A percentile compares a stretch with the other conserved stretches of the same genome.
phyloP scores from a whole-genome alignment of 2,113 vertebrate genomes.

The Laticauda laticaudata region DNA sequence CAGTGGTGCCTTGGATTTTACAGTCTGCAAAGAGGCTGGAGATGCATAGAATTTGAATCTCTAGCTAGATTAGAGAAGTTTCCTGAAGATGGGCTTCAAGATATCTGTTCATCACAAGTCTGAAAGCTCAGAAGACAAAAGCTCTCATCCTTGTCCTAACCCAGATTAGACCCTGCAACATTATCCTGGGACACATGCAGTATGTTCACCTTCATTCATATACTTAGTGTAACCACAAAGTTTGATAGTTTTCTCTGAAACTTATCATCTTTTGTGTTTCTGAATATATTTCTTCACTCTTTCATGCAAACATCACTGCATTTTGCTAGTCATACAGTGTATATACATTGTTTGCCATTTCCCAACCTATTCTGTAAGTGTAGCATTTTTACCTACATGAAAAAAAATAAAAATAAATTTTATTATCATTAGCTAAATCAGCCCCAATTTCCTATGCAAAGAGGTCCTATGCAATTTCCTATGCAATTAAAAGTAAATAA shows the following conservation, averaged over 20 bases:
- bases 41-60: no score
- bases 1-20: no score
- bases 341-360: no score
- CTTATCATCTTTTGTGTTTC: not conserved
- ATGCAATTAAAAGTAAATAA: conserved; percentile 56
- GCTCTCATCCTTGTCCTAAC: no score
- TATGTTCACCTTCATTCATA: not conserved
- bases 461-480: conserved; percentile 36
- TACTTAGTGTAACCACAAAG: not conserved
- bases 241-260: not conserved
- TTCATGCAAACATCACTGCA: not conserved
- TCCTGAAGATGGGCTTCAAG: no score
- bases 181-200: no score
- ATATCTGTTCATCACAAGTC: no score
- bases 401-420: conserved; percentile 12
- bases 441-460: conserved; percentile 46
- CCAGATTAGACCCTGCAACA: no score
- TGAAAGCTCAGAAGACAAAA: no score
- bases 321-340: not conserved
- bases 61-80: no score
- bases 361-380: no score
- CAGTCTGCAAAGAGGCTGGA: no score
- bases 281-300: not conserved
- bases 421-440: conserved; percentile 29
- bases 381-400: not conserved